Base-by-base conservation (phyloP, 2,888 invertebrate genomes). In the Apocheima hispidaria region DNA sequence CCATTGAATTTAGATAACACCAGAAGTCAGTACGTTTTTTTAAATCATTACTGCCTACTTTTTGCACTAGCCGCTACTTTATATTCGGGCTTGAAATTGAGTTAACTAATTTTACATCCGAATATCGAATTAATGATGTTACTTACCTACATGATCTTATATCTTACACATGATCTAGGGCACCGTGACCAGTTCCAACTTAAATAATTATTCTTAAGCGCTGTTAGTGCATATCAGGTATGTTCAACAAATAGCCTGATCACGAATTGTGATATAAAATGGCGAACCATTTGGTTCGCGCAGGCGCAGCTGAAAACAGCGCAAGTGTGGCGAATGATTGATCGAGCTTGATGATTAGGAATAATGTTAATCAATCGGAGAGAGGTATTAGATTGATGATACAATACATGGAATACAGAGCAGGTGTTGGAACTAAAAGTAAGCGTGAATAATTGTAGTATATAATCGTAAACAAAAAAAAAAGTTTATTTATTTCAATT, bases 211-310 rank as follows among this genome's bases (percentile, higher is more conserved):
- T 40, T 14, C 68, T 69, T 68, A 61, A 56, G 60, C 65, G 48
- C 44, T 48, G 67, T 74, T 70, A 69, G 72, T 67, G 66, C 73
- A 73, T 74, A 74, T 71, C 66, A 65, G 68, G 58, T 69, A 71
- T 61, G 64, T 71, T 68, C 69, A 69, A 73, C 76, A 79, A 85
- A 87, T 82, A 71, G 75, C 71, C 65, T 18, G 64, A 74, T 80
- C 87, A 86, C 85, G 87, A 84, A 69, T 62, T 65, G 30, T 41
- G 33, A 38, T 53, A 59, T 9, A 44, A 38, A 50, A 50, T 60
- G 49, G 33, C 23, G 10, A 26, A 4, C 7, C 33, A 33, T 33
- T 33, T 48, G 14, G 14, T 43, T n/a, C 38, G 43, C 48, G 40
- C 43, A 48, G 40, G 43, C 51, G 57, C 50, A 49, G 43, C 65